phyloP scores from a whole-genome alignment of 92 coral and sea anemone species.

The Actinernus sp. region DNA sequence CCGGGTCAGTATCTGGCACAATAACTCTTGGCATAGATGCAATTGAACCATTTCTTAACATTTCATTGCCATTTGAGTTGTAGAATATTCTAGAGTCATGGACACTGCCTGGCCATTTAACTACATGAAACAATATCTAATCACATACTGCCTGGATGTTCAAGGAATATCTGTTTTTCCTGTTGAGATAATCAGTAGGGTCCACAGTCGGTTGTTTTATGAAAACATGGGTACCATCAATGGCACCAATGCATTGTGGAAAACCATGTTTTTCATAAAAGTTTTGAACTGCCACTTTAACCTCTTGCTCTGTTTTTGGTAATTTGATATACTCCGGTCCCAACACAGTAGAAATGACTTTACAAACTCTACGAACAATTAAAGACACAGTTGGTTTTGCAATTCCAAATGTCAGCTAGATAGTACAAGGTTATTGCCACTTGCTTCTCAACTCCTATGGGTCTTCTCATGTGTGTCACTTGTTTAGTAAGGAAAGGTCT shows the following conservation, averaged over 20 bases:
- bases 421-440: conserved; percentile 40
- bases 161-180: conserved; percentile 31
- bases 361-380: conserved; percentile 12
- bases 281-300: conserved; percentile 17
- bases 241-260: too few relatives aligned
- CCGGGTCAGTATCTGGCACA: conserved; percentile 16
- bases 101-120: conserved; percentile 82
- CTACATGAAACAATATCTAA: too few relatives aligned
- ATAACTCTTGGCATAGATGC: conserved; percentile 27
- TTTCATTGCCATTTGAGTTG: conserved; percentile 46
- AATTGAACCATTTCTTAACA: conserved; percentile 34
- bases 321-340: conserved; percentile 49
- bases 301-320: conserved; percentile 30
- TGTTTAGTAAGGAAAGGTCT: background rate
- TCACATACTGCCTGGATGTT: conserved; percentile 18
- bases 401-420: conserved; percentile 31
- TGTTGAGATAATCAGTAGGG: conserved; percentile 32
- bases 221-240: conserved; percentile 19
- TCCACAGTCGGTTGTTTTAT: conserved; percentile 30
- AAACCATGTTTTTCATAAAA: conserved; percentile 33
- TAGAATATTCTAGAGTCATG: conserved; percentile 54
- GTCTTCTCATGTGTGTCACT: background rate
- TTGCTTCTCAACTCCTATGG: conserved; percentile 15
- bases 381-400: conserved; percentile 26
- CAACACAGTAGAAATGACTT: conserved; percentile 32